Percentiles rank a stretch among this genome's conserved stretches.
Evolutionary conservation across 2,113 vertebrate species (phyloP).

Genomic region (Cynopterus brachyotis): DNA sequence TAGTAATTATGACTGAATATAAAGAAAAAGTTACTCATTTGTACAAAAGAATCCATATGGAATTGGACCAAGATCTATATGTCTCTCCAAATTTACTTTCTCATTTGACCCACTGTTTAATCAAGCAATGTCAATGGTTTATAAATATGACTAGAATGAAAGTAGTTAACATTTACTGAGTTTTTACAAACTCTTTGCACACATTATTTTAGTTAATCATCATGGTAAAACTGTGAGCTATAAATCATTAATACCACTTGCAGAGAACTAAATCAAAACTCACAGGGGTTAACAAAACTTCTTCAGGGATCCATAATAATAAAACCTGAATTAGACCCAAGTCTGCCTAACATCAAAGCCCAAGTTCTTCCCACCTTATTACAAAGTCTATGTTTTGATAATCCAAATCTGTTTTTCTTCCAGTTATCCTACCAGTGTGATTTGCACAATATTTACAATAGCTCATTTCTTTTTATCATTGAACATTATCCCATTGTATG

Average conservation of each 20-base stretch:
- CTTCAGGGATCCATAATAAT: neutral
- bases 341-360: neutral
- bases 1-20: neutral
- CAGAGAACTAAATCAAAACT: neutral
- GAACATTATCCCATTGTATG: neutral
- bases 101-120: neutral
- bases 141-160: neutral
- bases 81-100: neutral
- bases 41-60: neutral
- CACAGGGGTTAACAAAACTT: neutral
- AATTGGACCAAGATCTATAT: neutral
- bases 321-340: neutral
- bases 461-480: neutral
- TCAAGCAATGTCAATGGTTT: neutral
- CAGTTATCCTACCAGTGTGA: neutral
- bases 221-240: neutral
- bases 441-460: neutral
- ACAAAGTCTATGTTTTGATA: neutral
- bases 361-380: neutral
- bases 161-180: neutral
- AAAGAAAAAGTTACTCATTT: neutral
- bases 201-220: neutral
- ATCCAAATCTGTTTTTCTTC: neutral
- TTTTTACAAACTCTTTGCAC: neutral
- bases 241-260: neutral